These are phyloP conservation scores for Branchinecta lynchi DNA, from an alignment of 1,140 invertebrate genomes.

Conservation along the genomic window DNA sequence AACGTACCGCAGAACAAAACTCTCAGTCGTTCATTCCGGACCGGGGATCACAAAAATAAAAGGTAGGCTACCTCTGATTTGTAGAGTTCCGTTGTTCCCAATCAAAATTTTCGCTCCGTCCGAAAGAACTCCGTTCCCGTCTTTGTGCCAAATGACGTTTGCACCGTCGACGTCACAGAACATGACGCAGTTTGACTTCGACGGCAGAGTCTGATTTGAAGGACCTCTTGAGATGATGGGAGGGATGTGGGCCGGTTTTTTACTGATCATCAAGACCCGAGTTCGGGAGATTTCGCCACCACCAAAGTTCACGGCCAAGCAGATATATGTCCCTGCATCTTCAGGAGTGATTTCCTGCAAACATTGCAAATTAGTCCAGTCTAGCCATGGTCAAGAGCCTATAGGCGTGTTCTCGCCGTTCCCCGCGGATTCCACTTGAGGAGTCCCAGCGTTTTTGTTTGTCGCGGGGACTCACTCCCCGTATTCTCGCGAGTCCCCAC, in stretches of 20 bases:
- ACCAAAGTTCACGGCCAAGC: slow-evolving; percentile 62
- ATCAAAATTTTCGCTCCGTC: neutral
- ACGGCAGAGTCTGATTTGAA: slow-evolving; percentile 70
- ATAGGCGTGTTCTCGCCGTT: too few relatives aligned
- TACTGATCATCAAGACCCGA: slow-evolving; percentile 33
- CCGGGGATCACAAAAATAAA: neutral
- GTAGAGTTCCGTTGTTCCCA: neutral
- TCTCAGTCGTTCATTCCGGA: too few relatives aligned
- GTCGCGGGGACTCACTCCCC: too few relatives aligned
- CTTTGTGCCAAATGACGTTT: slow-evolving; percentile 54
- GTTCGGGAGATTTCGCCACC: slow-evolving; percentile 58
- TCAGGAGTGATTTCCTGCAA: slow-evolving; percentile 31
- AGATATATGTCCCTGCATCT: slow-evolving; percentile 42
- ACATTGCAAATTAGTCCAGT: neutral
- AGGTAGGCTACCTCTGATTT: neutral
- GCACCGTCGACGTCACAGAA: slow-evolving; percentile 58
- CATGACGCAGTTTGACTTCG: slow-evolving; percentile 59
- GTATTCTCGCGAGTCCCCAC: too few relatives aligned
- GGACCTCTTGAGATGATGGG: slow-evolving; percentile 68
- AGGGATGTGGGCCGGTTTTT: slow-evolving; percentile 34
- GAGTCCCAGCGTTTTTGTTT: too few relatives aligned
- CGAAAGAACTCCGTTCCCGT: slow-evolving; percentile 34
- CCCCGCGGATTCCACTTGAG: too few relatives aligned
- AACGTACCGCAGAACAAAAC: too few relatives aligned
- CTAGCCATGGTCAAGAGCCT: too few relatives aligned